Evolutionary conservation across 2,888 invertebrate genomes (phyloP).

Genomic region (Stratiomys singularior): DNA sequence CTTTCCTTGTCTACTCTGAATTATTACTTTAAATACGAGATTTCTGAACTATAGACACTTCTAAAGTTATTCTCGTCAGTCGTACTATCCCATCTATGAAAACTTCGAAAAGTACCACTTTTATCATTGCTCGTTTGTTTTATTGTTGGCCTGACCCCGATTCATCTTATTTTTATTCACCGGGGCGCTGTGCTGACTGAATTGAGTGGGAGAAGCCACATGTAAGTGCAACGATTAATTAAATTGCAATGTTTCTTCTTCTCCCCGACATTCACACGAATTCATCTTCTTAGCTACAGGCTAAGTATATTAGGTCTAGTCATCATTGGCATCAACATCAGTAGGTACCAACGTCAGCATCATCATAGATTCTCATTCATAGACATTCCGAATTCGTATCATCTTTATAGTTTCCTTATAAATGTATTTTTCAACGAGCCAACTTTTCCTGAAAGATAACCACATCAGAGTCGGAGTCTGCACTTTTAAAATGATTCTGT

Average conservation of each 20-base stretch:
- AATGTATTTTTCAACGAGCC: neutral
- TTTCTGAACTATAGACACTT: too few species aligned
- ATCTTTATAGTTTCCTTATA: neutral
- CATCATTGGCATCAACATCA: neutral
- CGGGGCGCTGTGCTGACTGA: conserved; percentile 28
- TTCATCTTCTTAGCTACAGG: neutral
- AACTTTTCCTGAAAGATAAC: neutral
- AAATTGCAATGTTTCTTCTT: conserved; percentile 39
- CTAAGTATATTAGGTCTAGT: neutral
- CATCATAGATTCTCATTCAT: neutral
- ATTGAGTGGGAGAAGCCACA: conserved; percentile 22
- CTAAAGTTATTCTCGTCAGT: too few species aligned
- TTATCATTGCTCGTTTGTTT: conserved; percentile 25
- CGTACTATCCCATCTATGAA: neutral
- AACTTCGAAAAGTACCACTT: neutral
- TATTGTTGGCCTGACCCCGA: conserved; percentile 45
- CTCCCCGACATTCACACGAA: neutral
- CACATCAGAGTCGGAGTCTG: neutral
- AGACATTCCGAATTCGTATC: neutral
- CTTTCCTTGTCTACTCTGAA: too few species aligned
- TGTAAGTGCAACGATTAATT: conserved; percentile 38
- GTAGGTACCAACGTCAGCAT: neutral
- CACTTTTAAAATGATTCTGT: too few species aligned
- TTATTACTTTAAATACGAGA: too few species aligned
- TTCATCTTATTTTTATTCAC: conserved; percentile 41